Percentiles rank a stretch among this genome's conserved stretches.
Conservation (phyloP, 2,797 vertebrate species). For the Sebastes reedi region DNA sequence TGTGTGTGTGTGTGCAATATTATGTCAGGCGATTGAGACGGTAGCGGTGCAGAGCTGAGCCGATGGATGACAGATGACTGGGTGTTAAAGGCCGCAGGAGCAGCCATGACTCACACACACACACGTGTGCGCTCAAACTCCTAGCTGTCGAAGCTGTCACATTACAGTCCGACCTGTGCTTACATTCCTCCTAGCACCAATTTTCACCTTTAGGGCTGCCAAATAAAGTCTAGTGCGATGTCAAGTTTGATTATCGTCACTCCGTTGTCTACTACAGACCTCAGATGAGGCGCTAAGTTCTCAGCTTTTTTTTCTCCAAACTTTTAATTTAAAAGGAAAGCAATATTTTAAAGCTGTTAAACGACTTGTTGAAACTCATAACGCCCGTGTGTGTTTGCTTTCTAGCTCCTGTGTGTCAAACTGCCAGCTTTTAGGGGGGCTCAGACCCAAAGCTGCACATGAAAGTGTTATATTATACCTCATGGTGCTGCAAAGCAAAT, state of each 20-base stretch:
- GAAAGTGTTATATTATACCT: neutral
- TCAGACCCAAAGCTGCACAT: slow-evolving; percentile 3
- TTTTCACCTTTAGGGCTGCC: slow-evolving; percentile 56
- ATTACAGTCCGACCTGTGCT: slow-evolving; percentile 50
- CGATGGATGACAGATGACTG: slow-evolving; percentile 67
- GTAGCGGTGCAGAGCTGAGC: slow-evolving; percentile 56
- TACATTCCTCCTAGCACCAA: slow-evolving; percentile 41
- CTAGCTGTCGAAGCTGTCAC: slow-evolving; percentile 47
- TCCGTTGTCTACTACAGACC: neutral
- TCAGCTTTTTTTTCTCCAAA: neutral
- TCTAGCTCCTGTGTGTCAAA: slow-evolving; percentile 13
- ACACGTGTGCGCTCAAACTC: slow-evolving; percentile 17
- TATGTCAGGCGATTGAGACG: slow-evolving; percentile 68
- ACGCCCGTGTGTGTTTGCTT: slow-evolving; percentile 18
- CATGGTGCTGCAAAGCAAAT: neutral
- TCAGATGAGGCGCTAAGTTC: slow-evolving; percentile 1
- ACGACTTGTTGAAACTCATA: slow-evolving; percentile 6
- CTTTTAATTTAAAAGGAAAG: neutral
- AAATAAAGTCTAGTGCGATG: slow-evolving; percentile 45
- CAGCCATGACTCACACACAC: slow-evolving; percentile 44
- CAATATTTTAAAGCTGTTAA: neutral
- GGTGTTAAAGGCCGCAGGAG: slow-evolving; percentile 68
- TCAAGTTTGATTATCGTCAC: slow-evolving; percentile 32
- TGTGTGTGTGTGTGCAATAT: slow-evolving; percentile 9
- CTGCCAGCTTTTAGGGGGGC: neutral